Evolutionary conservation across 2,797 vertebrate genomes (phyloP).

Genomic region (Dendrocincla tyrannina): DNA sequence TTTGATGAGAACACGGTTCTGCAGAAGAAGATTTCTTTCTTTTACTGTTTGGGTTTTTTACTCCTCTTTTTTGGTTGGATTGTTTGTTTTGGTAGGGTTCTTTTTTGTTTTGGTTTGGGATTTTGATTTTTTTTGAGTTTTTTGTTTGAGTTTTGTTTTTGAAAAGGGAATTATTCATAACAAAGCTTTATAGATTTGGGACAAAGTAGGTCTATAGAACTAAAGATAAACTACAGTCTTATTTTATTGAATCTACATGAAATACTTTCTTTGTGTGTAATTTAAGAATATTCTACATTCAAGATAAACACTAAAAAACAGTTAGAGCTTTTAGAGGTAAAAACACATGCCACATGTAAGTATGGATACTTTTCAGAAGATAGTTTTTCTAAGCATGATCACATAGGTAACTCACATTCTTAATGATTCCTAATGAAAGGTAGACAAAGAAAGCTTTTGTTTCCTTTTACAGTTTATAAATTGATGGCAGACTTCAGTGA

Average conservation of each 20-base stretch:
- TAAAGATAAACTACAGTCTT: background rate
- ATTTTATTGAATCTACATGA: background rate
- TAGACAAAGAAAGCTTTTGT: background rate
- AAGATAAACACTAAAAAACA: background rate
- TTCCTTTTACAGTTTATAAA: background rate
- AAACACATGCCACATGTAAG: rapidly evolving
- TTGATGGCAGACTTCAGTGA: background rate
- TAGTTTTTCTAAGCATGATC: background rate
- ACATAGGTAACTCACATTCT: background rate
- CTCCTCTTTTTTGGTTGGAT: no score
- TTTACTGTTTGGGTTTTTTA: no score
- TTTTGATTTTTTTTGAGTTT: no score
- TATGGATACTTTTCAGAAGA: background rate
- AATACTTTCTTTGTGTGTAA: background rate
- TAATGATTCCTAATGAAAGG: background rate
- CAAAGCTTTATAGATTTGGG: background rate
- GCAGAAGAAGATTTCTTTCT: background rate
- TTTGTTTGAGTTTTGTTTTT: background rate
- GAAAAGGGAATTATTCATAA: background rate
- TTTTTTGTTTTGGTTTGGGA: no score
- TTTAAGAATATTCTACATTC: background rate
- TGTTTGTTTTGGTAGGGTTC: no score
- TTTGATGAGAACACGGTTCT: background rate
- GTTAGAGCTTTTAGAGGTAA: background rate
- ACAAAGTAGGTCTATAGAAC: background rate